Conservation (phyloP, 35 echinoderm and acorn worm species). For the Acanthaster planci region DNA sequence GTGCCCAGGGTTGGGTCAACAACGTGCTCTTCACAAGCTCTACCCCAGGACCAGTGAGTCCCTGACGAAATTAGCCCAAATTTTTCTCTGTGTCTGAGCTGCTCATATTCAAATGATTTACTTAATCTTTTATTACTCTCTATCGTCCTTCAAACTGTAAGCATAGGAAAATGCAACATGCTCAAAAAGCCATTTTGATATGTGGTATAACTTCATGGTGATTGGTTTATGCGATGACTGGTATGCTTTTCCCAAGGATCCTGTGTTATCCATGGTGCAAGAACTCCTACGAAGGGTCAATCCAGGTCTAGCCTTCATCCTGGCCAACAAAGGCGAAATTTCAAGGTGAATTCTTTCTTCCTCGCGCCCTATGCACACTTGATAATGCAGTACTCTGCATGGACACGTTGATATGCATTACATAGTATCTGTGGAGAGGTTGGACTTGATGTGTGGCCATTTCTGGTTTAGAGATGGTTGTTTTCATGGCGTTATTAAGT, state of each 20-base stretch:
- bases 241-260: slow-evolving; percentile 51
- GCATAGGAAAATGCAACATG: no score
- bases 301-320: slow-evolving; percentile 81
- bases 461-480: no score
- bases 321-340: slow-evolving; percentile 90
- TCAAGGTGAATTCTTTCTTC: slow-evolving; percentile 53
- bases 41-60: slow-evolving; percentile 76
- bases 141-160: no score
- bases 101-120: background rate
- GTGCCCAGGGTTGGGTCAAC: slow-evolving; percentile 93
- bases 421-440: no score
- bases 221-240: no score
- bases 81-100: background rate
- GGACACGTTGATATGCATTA: no score
- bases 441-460: no score
- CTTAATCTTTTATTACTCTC: background rate
- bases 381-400: no score
- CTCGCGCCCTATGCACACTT: background rate
- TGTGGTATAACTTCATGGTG: no score
- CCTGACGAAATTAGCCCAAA: background rate
- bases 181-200: no score
- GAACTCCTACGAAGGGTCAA: slow-evolving; percentile 85
- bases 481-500: no score
- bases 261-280: slow-evolving; percentile 59
- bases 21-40: slow-evolving; percentile 91